Evolutionary conservation across 2,113 vertebrate species (phyloP).

Genomic region (Ondatra zibethicus): DNA sequence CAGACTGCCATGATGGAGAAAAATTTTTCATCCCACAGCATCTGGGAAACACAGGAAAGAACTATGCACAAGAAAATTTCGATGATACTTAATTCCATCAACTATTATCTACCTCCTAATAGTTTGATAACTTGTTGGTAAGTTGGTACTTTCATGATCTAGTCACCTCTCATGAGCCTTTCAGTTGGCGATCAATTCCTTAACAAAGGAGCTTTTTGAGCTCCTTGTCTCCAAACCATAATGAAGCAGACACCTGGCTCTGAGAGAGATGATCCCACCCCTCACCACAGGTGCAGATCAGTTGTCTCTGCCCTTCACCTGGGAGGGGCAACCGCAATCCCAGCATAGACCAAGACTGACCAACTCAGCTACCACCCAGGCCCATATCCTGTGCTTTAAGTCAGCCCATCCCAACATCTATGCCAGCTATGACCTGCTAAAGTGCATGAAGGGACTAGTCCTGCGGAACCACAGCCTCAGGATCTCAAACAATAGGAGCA

Average conservation of each 20-base stretch:
- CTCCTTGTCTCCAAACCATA: background rate
- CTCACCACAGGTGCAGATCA: background rate
- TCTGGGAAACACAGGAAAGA: background rate
- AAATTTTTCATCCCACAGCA: background rate
- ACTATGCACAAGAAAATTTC: background rate
- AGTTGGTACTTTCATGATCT: background rate
- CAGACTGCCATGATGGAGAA: background rate
- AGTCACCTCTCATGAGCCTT: background rate
- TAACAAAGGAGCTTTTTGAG: background rate
- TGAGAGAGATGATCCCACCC: background rate
- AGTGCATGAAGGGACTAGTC: background rate
- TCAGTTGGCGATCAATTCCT: background rate
- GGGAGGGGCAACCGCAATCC: background rate
- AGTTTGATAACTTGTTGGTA: background rate
- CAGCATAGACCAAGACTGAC: background rate
- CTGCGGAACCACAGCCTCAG: background rate
- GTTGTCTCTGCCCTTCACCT: background rate
- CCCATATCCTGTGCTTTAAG: background rate
- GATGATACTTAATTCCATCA: background rate
- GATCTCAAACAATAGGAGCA: background rate
- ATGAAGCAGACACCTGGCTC: background rate
- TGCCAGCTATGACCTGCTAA: background rate
- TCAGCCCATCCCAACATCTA: background rate
- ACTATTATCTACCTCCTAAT: background rate
- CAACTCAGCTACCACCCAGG: background rate